These are phyloP conservation scores for Sinella curviseta DNA, from an alignment of 1,140 invertebrate species.

Conservation along the genomic window DNA sequence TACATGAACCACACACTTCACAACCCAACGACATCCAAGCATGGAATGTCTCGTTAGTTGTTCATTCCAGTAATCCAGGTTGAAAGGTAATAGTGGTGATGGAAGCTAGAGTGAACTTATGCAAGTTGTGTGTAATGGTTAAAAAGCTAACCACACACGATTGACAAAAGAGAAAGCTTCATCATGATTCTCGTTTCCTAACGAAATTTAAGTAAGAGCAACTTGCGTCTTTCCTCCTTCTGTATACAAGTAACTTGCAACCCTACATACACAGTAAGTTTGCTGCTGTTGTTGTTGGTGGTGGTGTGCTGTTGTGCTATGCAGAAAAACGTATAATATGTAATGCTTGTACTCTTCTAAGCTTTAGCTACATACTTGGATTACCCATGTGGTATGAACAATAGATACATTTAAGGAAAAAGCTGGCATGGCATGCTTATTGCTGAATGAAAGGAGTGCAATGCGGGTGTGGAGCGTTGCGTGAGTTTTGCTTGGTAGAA, in stretches of 20 bases:
- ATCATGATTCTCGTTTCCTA: not conserved
- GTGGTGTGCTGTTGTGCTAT: too few species aligned
- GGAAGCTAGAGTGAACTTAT: too few species aligned
- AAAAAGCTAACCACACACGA: conserved; percentile 2
- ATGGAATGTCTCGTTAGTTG: too few species aligned
- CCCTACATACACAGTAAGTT: too few species aligned
- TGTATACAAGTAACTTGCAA: not conserved
- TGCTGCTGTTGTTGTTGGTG: too few species aligned
- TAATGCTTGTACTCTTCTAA: not conserved
- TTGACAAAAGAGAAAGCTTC: not conserved
- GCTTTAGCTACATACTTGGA: not conserved
- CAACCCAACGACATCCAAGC: too few species aligned
- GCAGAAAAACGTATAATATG: too few species aligned
- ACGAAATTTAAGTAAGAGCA: conserved; percentile 12
- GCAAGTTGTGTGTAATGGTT: conserved; percentile 7
- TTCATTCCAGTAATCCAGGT: too few species aligned
- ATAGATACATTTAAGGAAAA: conserved; percentile 4
- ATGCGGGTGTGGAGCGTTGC: too few species aligned
- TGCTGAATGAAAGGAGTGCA: not conserved
- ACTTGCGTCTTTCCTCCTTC: not conserved
- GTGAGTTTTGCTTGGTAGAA: too few species aligned
- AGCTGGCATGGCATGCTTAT: not conserved
- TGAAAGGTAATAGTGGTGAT: too few species aligned
- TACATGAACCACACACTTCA: too few species aligned
- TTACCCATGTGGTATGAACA: conserved; percentile 19